These are phyloP conservation scores for Clytia hemisphaerica DNA, from an alignment of 30 jellyfish, hydroid and myxozoan genomes.

Conservation along the genomic window DNA sequence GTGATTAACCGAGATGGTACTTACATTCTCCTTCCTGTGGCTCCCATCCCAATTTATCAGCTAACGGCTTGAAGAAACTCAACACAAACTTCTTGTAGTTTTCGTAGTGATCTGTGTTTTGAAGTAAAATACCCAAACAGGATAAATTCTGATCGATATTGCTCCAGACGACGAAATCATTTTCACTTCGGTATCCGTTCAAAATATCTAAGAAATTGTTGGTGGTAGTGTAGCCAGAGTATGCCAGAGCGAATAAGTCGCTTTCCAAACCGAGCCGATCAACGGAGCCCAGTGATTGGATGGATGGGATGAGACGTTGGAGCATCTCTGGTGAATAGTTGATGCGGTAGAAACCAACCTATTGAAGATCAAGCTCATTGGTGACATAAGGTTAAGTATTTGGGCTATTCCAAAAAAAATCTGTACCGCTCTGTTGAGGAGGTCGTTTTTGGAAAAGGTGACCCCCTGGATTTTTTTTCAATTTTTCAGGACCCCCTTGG, in stretches of 20 bases:
- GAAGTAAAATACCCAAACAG: conserved; percentile 38
- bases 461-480: too few relatives aligned
- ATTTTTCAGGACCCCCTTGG: too few relatives aligned
- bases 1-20: too few relatives aligned
- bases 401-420: too few relatives aligned
- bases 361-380: conserved; percentile 72
- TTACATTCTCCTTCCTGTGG: conserved; percentile 76
- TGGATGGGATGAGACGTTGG: conserved; percentile 63
- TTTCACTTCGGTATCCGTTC: conserved; percentile 57
- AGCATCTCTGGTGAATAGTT: conserved; percentile 82
- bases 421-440: too few relatives aligned
- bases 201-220: conserved; percentile 64
- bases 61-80: conserved; percentile 43
- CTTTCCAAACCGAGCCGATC: conserved; percentile 94
- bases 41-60: conserved; percentile 77
- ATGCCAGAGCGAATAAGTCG: conserved; percentile 93
- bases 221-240: conserved; percentile 78
- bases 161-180: conserved; percentile 85
- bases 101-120: conserved; percentile 44
- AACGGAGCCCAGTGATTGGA: conserved; percentile 44
- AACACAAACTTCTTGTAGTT: conserved; percentile 44
- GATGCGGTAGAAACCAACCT: conserved; percentile 81
- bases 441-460: too few relatives aligned
- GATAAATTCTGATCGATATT: conserved; percentile 48
- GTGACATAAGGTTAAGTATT: too few relatives aligned